Evolutionary conservation across 2,113 vertebrate genomes (phyloP).

Genomic region (Planiliza haematocheilus): DNA sequence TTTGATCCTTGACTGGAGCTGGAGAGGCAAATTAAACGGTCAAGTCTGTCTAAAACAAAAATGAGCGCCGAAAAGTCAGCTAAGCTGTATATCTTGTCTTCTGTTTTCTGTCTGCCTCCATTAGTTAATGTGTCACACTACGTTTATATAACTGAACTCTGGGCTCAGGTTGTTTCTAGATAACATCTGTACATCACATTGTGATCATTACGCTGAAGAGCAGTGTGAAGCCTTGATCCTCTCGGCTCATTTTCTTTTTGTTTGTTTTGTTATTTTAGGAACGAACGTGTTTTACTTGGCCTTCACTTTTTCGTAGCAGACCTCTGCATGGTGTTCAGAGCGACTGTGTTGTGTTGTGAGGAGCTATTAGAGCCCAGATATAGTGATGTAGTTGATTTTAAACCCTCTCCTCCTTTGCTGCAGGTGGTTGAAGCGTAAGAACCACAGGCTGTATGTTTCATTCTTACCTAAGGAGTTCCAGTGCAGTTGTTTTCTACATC

Average conservation of each 20-base stretch:
- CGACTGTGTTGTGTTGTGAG: slow-evolving; percentile 21
- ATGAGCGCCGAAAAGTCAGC: not conserved
- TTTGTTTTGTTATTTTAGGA: slow-evolving; percentile 30
- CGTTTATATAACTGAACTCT: slow-evolving; percentile 20
- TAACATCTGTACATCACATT: not conserved
- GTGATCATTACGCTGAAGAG: slow-evolving; percentile 26
- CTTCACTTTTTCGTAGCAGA: slow-evolving; percentile 21
- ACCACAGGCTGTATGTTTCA: not conserved
- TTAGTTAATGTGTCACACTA: not conserved
- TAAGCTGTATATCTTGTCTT: slow-evolving; percentile 15
- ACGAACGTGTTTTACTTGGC: slow-evolving; percentile 32
- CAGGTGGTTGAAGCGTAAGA: slow-evolving; percentile 7
- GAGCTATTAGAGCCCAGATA: slow-evolving; percentile 37
- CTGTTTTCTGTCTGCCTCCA: not conserved
- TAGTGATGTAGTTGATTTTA: slow-evolving; percentile 2
- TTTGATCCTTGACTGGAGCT: slow-evolving; percentile 1
- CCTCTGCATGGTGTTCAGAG: slow-evolving; percentile 51
- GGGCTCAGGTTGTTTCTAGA: slow-evolving; percentile 38
- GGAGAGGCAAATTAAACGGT: not conserved
- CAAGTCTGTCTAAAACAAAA: not conserved
- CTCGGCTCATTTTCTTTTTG: slow-evolving; percentile 3
- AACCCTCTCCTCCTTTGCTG: slow-evolving; percentile 3
- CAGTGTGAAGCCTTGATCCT: slow-evolving; percentile 26
- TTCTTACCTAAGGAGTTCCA: slow-evolving; percentile 7
- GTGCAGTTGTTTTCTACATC: slow-evolving; percentile 2